A percentile compares a stretch with the other conserved stretches of the same genome.
Evolutionary conservation across 1,140 invertebrate genomes (phyloP).

Genomic region (Rhagoletis zephyria): DNA sequence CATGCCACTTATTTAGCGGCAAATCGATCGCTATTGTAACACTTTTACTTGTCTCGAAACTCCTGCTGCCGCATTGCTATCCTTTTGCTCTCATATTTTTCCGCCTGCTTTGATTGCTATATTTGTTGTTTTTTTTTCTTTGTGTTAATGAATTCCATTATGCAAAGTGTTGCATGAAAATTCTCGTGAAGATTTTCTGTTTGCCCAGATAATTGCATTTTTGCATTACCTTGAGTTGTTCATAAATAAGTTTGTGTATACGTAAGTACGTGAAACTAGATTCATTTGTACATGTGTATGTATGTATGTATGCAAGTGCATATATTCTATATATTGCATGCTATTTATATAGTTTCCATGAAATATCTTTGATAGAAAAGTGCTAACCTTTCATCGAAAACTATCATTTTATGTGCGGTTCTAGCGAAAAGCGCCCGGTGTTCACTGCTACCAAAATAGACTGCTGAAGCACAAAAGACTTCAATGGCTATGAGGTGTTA

Average conservation of each 20-base stretch:
- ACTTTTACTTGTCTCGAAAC: not conserved
- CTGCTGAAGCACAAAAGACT: not conserved
- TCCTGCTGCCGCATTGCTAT: slow-evolving; percentile 6
- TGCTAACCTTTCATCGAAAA: not conserved
- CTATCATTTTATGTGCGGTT: not conserved
- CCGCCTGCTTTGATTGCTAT: no score
- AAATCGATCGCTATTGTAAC: not conserved
- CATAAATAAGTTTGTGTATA: no score
- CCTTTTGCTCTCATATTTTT: not conserved
- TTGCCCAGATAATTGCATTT: not conserved
- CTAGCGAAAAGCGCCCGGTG: not conserved
- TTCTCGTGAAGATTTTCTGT: slow-evolving; percentile 16
- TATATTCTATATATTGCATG: not conserved
- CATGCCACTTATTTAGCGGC: not conserved
- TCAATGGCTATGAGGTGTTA: not conserved
- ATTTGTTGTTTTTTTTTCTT: not conserved
- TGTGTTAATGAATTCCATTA: slow-evolving; percentile 38
- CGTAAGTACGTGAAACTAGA: no score
- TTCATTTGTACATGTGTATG: no score
- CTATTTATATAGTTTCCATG: not conserved
- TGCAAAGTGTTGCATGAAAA: slow-evolving; percentile 45
- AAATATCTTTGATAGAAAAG: not conserved
- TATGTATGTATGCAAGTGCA: not conserved
- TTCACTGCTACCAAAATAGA: not conserved
- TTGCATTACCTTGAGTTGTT: not conserved